A percentile compares a stretch with the other conserved stretches of the same genome.
These are phyloP conservation scores for Cebus imitator DNA, from an alignment of 2,113 vertebrate genomes.

Conservation along the genomic window DNA sequence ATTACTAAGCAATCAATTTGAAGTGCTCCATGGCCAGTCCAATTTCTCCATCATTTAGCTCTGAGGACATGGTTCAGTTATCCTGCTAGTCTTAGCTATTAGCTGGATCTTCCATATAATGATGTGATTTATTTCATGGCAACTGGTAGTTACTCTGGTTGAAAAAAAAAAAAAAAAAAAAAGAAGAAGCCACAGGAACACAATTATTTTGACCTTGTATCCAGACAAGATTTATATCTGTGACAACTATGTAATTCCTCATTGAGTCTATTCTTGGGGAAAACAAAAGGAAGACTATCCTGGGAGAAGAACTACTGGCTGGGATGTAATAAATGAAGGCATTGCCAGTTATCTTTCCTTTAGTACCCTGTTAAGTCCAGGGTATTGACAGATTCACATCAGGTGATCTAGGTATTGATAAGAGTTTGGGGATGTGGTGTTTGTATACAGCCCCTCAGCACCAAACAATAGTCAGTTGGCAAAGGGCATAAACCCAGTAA, in stretches of 20 bases:
- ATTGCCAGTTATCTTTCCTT: not conserved
- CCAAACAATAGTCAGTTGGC: not conserved
- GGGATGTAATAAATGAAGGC: not conserved
- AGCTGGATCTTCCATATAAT: not conserved
- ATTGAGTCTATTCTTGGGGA: not conserved
- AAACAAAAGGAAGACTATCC: not conserved
- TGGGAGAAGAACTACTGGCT: not conserved
- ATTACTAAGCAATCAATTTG: conserved; percentile 22
- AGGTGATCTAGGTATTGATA: not conserved
- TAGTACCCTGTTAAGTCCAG: not conserved
- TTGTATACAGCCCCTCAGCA: not conserved
- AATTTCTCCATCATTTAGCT: not conserved
- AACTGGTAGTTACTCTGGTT: not conserved
- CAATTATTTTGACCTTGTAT: not conserved
- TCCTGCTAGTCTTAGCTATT: not conserved
- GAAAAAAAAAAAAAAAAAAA: not conserved
- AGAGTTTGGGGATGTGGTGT: not conserved
- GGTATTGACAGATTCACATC: not conserved
- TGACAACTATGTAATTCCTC: not conserved
- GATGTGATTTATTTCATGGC: conserved; percentile 32
- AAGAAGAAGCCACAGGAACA: not conserved
- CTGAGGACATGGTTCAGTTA: not conserved
- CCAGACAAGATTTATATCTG: not conserved
- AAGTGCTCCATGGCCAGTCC: not conserved
- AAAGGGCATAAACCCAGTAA: not conserved